Evolutionary conservation across 2,888 invertebrate species (phyloP), one percentile per base, ranked within the genome.

Genomic region (Agriopis leucophaearia): DNA sequence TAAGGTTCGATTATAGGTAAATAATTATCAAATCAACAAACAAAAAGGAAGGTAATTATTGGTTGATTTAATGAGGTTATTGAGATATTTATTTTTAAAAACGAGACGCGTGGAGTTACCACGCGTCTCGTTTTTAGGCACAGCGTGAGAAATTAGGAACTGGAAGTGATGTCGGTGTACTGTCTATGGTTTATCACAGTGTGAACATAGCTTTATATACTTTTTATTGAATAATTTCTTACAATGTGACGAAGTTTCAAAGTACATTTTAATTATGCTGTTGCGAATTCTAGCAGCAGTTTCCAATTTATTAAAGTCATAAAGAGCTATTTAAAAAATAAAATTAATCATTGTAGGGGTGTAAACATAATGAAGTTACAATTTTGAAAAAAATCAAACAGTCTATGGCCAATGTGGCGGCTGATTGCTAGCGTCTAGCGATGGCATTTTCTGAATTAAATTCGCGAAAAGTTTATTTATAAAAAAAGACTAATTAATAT

Each of bases 331-430:
- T 47, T 47, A 8, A 1, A 47, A 47, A 47, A 16, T 47, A 16
- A 47, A 50, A 54, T 16, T 12, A 47, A 47, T 35, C 35, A 27
- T 47, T 48, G 0, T 75, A 80, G 83, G 81, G 83, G 74, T 67
- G 16, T 15, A 66, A 18, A 64, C 70, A 83, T 78, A 84, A 71
- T 73, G 66, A 16, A 38, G 27, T 9, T n/a, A n/a, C n/a, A n/a
- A n/a, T n/a, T n/a, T 54, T 56, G n/a, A 55, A 72, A 71, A 75
- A 81, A 75, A 72, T n/a, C n/a, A 74, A 56, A 74, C 88, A 84
- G 89, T 89, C 90, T 93, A 92, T 92, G 88, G 82, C 78, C 82
- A 91, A 92, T 87, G 90, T 94, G 93, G 93, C 93, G 86, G 83
- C 86, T 77, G 74, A 75, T 66, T 61, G 72, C 74, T 12, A 88